Evolutionary conservation across 1,140 invertebrate species (phyloP).

Genomic region (Argopecten irradians): DNA sequence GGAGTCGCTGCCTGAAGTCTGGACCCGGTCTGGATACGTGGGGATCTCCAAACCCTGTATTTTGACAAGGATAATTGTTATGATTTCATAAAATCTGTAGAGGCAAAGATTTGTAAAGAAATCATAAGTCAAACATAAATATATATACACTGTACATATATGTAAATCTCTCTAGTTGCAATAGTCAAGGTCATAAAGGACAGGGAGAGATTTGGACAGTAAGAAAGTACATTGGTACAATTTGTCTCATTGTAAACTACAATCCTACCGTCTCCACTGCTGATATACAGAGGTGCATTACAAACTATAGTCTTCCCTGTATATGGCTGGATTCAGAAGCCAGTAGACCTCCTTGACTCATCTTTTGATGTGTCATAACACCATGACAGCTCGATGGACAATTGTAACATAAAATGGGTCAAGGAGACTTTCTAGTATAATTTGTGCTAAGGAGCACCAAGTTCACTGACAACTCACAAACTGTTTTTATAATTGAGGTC

Average conservation of each 20-base stretch:
- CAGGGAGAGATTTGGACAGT: too few relatives aligned
- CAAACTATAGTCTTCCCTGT: not conserved
- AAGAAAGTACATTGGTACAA: too few relatives aligned
- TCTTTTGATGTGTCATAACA: not conserved
- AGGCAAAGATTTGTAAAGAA: not conserved
- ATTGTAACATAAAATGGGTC: not conserved
- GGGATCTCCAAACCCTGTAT: slow-evolving; percentile 53
- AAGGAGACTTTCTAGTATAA: too few relatives aligned
- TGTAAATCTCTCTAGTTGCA: not conserved
- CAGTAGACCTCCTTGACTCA: not conserved
- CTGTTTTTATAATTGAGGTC: too few relatives aligned
- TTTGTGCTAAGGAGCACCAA: too few relatives aligned
- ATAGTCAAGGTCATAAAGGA: too few relatives aligned
- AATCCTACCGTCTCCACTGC: not conserved
- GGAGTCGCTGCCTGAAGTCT: slow-evolving; percentile 49
- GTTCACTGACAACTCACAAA: too few relatives aligned
- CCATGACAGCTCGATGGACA: not conserved
- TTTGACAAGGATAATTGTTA: not conserved
- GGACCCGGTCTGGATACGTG: slow-evolving; percentile 48
- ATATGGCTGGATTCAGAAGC: not conserved
- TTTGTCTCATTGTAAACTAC: too few relatives aligned
- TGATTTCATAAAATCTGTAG: slow-evolving; percentile 15
- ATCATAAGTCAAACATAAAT: not conserved
- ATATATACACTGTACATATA: not conserved
- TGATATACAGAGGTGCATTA: not conserved